phyloP scores from a whole-genome alignment of 2,888 invertebrate genomes.

The Nematopogon swammerdamellus region DNA sequence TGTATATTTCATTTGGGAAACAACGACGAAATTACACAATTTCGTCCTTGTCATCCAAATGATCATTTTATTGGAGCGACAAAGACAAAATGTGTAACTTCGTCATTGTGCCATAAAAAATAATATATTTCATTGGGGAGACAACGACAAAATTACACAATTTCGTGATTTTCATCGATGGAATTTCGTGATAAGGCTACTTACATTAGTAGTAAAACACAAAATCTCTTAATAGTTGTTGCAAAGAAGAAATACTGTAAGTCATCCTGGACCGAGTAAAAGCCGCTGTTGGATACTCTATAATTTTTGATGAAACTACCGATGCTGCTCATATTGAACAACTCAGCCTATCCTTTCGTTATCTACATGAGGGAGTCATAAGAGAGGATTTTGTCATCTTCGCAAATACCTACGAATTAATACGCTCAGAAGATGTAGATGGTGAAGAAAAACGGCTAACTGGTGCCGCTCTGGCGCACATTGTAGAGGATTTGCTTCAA shows the following conservation, averaged over 20 bases:
- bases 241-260: slow-evolving; percentile 13
- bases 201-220: not conserved
- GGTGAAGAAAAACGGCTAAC: slow-evolving; percentile 13
- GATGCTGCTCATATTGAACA: slow-evolving; percentile 11
- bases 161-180: too few species aligned
- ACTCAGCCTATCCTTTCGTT: slow-evolving; percentile 16
- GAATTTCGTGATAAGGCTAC: too few species aligned
- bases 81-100: too few species aligned
- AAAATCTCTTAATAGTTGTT: slow-evolving; percentile 3
- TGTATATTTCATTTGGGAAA: too few species aligned
- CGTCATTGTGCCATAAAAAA: too few species aligned
- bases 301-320: slow-evolving; percentile 20
- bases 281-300: slow-evolving; percentile 12
- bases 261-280: slow-evolving; percentile 8
- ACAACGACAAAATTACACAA: too few species aligned
- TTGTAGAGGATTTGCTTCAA: slow-evolving; percentile 13
- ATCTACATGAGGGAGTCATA: slow-evolving; percentile 11
- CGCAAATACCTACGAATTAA: slow-evolving; percentile 7
- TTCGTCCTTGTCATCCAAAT: too few species aligned
- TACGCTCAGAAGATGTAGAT: slow-evolving; percentile 6
- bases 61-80: too few species aligned
- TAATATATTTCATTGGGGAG: too few species aligned
- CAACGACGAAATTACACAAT: too few species aligned
- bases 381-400: slow-evolving; percentile 9
- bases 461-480: slow-evolving; percentile 14